phyloP scores from a whole-genome alignment of 2,797 vertebrate species.

The Enteromius unitaeniatus region DNA sequence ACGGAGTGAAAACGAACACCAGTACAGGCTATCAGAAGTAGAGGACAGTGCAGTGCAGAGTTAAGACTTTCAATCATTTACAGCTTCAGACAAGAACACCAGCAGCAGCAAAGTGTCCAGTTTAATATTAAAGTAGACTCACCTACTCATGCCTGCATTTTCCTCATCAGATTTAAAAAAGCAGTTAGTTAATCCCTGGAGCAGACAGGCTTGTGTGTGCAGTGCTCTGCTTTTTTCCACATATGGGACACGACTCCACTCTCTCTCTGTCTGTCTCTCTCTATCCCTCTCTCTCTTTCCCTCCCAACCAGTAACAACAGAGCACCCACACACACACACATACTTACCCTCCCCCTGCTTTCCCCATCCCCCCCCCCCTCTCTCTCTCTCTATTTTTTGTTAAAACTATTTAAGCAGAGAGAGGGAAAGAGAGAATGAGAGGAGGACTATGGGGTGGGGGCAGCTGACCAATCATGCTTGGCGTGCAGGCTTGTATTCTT shows the following conservation, averaged over 20 bases:
- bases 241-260: constrained; percentile 77
- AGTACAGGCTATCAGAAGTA: constrained; percentile 19
- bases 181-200: constrained; percentile 77
- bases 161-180: constrained; percentile 75
- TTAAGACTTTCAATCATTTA: constrained; percentile 35
- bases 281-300: constrained; percentile 56
- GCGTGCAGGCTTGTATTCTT: constrained; percentile 61
- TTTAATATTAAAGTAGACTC: constrained; percentile 62
- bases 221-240: constrained; percentile 79
- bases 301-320: constrained; percentile 78
- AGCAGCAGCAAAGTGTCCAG: constrained; percentile 42
- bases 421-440: constrained; percentile 64
- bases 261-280: constrained; percentile 45
- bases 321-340: constrained; percentile 58
- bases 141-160: constrained; percentile 82
- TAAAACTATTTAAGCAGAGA: constrained; percentile 81
- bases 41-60: constrained; percentile 20
- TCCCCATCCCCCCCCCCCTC: constrained; percentile 73
- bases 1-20: constrained; percentile 1
- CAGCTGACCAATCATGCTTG: constrained; percentile 72
- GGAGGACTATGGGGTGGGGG: constrained; percentile 64
- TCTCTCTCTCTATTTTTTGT: constrained; percentile 71
- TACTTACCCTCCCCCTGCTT: constrained; percentile 78
- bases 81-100: constrained; percentile 25
- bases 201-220: constrained; percentile 71